Conservation (phyloP, 2,113 vertebrate species). For the Cariama cristata region DNA sequence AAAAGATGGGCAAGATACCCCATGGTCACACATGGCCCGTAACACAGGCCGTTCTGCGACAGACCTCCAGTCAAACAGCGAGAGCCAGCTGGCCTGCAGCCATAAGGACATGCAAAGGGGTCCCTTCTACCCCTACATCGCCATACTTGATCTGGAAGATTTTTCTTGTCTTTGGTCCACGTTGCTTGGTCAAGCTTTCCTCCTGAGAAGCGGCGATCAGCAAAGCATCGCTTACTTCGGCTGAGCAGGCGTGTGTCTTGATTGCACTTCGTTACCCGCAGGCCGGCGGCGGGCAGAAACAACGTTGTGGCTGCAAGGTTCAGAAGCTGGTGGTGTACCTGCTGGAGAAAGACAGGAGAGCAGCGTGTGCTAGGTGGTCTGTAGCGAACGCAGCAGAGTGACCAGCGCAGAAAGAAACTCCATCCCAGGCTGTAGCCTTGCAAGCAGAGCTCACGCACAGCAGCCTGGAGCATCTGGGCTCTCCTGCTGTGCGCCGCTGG, state of each 20-base stretch:
- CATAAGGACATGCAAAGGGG: background rate
- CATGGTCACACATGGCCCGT: background rate
- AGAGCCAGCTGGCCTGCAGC: background rate
- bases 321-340: background rate
- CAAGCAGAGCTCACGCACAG: background rate
- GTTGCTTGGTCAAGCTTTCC: background rate
- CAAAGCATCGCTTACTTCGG: background rate
- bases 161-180: background rate
- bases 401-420: background rate
- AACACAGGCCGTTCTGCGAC: background rate
- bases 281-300: background rate
- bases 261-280: background rate
- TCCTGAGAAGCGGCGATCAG: background rate
- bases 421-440: background rate
- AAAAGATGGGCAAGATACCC: background rate
- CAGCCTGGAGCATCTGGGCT: background rate
- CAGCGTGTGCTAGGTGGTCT: background rate
- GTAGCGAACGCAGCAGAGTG: accelerated
- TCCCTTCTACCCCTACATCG: background rate
- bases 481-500: background rate
- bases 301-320: background rate
- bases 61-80: background rate
- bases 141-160: background rate
- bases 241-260: background rate
- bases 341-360: background rate